These are phyloP conservation scores for Cybosia mesomella DNA, from an alignment of 2,888 invertebrate species.

Conservation along the genomic window DNA sequence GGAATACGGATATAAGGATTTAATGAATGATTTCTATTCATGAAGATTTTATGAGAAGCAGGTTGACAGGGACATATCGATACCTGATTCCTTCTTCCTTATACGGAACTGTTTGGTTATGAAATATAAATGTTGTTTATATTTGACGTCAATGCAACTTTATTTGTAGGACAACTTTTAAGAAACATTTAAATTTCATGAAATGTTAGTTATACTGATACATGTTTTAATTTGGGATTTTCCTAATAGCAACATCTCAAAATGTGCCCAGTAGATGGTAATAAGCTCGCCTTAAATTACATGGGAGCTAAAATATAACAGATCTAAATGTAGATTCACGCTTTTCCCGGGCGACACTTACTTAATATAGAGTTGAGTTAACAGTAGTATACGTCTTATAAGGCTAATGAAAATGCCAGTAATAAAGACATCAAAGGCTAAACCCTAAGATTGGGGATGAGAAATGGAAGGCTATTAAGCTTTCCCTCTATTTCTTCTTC, in stretches of 20 bases:
- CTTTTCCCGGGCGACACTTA: background rate
- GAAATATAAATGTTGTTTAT: slow-evolving; percentile 28
- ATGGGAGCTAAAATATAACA: too few species aligned
- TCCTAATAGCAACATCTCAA: too few species aligned
- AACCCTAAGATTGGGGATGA: background rate
- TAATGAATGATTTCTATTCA: slow-evolving; percentile 82
- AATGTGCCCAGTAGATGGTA: too few species aligned
- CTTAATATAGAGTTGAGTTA: background rate
- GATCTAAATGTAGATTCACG: too few species aligned
- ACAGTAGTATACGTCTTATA: too few species aligned
- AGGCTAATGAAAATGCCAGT: background rate
- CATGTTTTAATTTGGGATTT: too few species aligned
- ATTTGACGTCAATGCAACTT: background rate
- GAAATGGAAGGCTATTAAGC: background rate
- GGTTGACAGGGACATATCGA: slow-evolving; percentile 51
- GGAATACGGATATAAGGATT: slow-evolving; percentile 77
- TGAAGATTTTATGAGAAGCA: slow-evolving; percentile 71
- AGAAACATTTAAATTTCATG: too few species aligned
- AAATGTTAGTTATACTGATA: too few species aligned
- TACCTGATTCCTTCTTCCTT: slow-evolving; percentile 45
- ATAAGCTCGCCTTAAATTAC: too few species aligned
- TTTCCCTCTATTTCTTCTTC: too few species aligned
- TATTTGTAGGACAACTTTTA: background rate
- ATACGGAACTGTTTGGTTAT: slow-evolving; percentile 15
- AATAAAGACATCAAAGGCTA: background rate